These are phyloP conservation scores for Lasioglossum baleicum DNA, from an alignment of 1,140 invertebrate species.

Conservation along the genomic window DNA sequence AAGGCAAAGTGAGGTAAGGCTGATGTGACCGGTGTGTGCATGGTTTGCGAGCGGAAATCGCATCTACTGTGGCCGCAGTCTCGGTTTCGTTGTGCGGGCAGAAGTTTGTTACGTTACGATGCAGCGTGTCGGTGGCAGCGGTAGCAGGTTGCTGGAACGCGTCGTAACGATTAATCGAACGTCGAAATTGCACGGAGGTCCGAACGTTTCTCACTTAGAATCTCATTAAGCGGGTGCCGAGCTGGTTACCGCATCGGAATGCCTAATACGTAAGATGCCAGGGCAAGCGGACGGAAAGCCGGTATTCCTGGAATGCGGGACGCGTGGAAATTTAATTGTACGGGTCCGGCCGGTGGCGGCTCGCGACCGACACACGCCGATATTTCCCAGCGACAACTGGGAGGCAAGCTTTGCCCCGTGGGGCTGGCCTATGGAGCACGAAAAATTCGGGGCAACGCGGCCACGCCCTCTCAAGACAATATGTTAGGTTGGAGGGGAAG, in stretches of 20 bases:
- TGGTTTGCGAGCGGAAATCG: too few relatives aligned
- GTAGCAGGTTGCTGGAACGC: not conserved
- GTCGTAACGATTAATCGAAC: conserved; percentile 4
- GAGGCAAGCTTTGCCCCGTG: too few relatives aligned
- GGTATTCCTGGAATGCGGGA: conserved; percentile 21
- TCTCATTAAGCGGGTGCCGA: conserved; percentile 31
- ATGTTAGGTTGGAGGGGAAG: too few relatives aligned
- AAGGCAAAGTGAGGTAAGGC: too few relatives aligned
- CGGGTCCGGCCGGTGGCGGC: not conserved
- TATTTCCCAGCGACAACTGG: too few relatives aligned
- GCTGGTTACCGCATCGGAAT: conserved; percentile 41
- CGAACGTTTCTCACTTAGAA: conserved; percentile 31
- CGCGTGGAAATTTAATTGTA: conserved; percentile 29
- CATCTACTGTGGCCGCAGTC: too few relatives aligned
- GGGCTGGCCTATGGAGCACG: too few relatives aligned
- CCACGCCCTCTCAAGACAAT: too few relatives aligned
- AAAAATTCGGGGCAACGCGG: too few relatives aligned
- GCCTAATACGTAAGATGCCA: conserved; percentile 32
- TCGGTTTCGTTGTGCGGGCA: not conserved
- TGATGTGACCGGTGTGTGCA: too few relatives aligned
- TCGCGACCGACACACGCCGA: too few relatives aligned
- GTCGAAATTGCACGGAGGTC: not conserved
- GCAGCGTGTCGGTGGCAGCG: not conserved
- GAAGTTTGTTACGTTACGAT: not conserved
- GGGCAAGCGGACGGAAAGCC: not conserved